A percentile compares a stretch with the other conserved stretches of the same genome.
These are phyloP conservation scores for Hephaestus fuliginosus DNA, from an alignment of 2,797 vertebrate species.

Conservation along the genomic window DNA sequence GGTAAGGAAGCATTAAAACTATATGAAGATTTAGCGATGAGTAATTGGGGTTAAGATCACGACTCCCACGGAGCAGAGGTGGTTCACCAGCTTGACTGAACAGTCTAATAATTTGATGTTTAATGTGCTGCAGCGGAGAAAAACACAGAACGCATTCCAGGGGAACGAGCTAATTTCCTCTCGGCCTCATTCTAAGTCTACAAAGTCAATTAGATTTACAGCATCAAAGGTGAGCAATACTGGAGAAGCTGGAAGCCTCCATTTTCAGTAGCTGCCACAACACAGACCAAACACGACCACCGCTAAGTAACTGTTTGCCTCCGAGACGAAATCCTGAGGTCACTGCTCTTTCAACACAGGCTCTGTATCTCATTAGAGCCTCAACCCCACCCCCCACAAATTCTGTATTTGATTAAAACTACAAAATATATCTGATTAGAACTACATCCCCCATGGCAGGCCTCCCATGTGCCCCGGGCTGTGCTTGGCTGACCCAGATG, in stretches of 20 bases:
- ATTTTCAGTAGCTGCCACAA: slow-evolving; percentile 70
- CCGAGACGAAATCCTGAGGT: slow-evolving; percentile 55
- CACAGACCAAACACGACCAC: slow-evolving; percentile 61
- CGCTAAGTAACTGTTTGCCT: slow-evolving; percentile 51
- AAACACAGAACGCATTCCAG: slow-evolving; percentile 29
- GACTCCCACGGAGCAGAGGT: not conserved
- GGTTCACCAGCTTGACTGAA: slow-evolving; percentile 44
- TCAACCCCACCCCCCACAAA: slow-evolving; percentile 35
- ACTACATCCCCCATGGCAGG: slow-evolving; percentile 70
- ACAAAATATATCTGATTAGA: slow-evolving; percentile 80
- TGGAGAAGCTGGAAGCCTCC: slow-evolving; percentile 51
- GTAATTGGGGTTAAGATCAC: slow-evolving; percentile 18
- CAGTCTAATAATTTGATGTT: slow-evolving; percentile 36
- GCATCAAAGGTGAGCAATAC: slow-evolving; percentile 74
- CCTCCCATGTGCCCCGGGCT: slow-evolving; percentile 64
- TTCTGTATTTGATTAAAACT: slow-evolving; percentile 79
- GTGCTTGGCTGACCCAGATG: slow-evolving; percentile 58
- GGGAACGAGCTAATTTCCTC: slow-evolving; percentile 56
- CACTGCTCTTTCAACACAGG: slow-evolving; percentile 58
- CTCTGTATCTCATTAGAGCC: slow-evolving; percentile 75
- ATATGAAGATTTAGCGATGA: not conserved
- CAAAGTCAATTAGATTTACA: slow-evolving; percentile 71
- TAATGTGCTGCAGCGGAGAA: slow-evolving; percentile 35
- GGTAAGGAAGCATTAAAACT: not conserved
- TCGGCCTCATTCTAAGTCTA: slow-evolving; percentile 42